Percentiles rank a stretch among this genome's conserved stretches.
Evolutionary conservation across 2,113 vertebrate species (phyloP).

Genomic region (Pycnonotus jocosus): DNA sequence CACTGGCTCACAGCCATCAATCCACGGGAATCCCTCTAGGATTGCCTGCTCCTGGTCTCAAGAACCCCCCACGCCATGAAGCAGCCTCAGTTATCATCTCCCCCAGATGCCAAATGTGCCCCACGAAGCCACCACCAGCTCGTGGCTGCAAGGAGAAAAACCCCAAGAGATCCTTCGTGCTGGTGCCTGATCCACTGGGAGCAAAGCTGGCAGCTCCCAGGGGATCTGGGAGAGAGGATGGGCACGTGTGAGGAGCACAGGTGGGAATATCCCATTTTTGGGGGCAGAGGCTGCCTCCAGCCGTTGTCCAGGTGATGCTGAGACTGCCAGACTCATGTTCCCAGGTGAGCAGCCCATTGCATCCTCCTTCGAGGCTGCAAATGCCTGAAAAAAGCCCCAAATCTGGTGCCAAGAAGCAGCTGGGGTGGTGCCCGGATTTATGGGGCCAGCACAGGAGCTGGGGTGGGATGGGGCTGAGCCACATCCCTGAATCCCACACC

Average conservation of each 20-base stretch:
- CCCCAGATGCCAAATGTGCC: not conserved
- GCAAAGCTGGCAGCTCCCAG: not conserved
- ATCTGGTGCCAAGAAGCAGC: not conserved
- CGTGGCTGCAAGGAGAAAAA: not conserved
- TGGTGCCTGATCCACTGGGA: rapidly evolving
- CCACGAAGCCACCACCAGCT: not conserved
- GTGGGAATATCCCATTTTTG: not conserved
- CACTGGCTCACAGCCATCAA: rapidly evolving
- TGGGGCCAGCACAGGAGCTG: rapidly evolving
- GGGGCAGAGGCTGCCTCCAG: not conserved
- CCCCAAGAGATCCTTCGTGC: rapidly evolving
- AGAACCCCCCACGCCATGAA: rapidly evolving
- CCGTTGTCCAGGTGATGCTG: rapidly evolving
- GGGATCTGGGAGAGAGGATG: not conserved
- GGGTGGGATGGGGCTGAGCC: not conserved
- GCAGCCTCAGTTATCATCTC: not conserved
- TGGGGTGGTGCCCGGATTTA: rapidly evolving
- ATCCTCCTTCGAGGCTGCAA: not conserved
- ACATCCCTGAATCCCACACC: rapidly evolving
- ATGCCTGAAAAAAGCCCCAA: not conserved
- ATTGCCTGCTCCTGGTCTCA: rapidly evolving
- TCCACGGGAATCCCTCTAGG: not conserved
- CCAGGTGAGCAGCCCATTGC: not conserved
- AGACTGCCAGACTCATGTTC: not conserved
- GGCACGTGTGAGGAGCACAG: rapidly evolving